A percentile compares a stretch with the other conserved stretches of the same genome.
phyloP scores from a whole-genome alignment of 2,113 vertebrate genomes.

The Nyctereutes procyonoides region DNA sequence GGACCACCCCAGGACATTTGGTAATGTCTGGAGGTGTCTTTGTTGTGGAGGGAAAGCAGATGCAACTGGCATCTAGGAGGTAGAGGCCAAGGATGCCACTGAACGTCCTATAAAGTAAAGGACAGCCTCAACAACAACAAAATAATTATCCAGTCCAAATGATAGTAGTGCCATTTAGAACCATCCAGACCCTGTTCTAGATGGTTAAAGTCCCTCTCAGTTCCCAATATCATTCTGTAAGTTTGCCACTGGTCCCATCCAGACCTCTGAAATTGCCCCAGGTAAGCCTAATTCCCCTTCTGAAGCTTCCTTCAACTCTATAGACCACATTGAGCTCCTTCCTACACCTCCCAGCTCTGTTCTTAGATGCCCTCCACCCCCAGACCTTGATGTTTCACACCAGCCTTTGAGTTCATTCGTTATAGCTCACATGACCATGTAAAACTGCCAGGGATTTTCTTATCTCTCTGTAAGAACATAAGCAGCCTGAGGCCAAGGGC shows the following conservation, averaged over 20 bases:
- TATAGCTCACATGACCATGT: not conserved
- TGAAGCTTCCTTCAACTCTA: not conserved
- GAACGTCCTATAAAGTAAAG: not conserved
- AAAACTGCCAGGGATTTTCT: not conserved
- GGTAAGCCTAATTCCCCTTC: not conserved
- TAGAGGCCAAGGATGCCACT: not conserved
- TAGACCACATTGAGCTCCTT: not conserved
- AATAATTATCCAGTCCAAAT: not conserved
- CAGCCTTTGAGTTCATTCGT: not conserved
- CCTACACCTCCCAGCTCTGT: not conserved
- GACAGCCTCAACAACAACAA: too few species aligned
- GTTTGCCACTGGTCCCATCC: not conserved
- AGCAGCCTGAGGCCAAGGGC: not conserved
- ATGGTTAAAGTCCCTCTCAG: not conserved
- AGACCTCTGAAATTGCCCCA: not conserved
- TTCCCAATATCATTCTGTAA: not conserved
- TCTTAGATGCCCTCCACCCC: not conserved
- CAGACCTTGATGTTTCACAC: not conserved
- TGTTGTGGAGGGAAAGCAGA: not conserved
- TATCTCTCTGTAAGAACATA: not conserved
- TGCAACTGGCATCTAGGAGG: not conserved
- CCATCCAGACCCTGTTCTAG: not conserved
- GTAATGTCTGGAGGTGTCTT: not conserved
- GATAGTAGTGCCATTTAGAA: not conserved
- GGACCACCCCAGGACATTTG: fast-evolving